Base-by-base conservation (phyloP, 2,113 vertebrate genomes). In the Motacilla alba region DNA sequence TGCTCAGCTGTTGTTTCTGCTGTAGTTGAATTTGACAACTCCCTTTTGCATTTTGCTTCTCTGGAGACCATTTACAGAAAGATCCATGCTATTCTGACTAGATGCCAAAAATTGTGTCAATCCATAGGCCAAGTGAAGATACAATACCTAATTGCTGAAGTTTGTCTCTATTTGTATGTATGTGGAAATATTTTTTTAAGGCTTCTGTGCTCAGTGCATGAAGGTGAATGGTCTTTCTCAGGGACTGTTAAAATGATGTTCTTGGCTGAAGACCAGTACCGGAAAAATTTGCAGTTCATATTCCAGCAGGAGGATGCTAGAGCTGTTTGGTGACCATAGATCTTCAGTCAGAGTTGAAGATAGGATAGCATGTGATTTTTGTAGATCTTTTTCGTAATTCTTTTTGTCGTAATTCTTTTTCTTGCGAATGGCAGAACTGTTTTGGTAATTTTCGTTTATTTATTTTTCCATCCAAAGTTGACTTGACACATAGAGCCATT, bases 201-300 rank as follows among this genome's bases (percentile, higher is more conserved):
- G 35, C 73, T 89, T 83, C 62, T 79, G 41, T 78, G 44, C 44
- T 95, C 0, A 0, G n/a, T 64, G 44, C 77, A 15, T 91, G 79
- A 90, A 93, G 85, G 90, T 91, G 50, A 83, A 83, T 58, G 49
- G 70, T 58, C 67, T 93, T 85, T 90, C 82, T 94, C 13, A 43
- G 72, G 75, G 53, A 28, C 67, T 90, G 46, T 79, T 79, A 79
- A 87, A 93, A 76, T 35, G 6, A 37, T 84, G 35, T 85, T 85
- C 49, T 83, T 96, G 70, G 63, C 70, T 76, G 24, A 76, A 83
- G 28, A 50, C 46, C 70, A 85, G 7, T 53, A 82, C 22, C 0
- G 0, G 72, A 85, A 88, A 82, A 87, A 85, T 16, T 19, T 63
- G 19, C 64, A 88, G 70, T 62, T 94, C 53, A 30, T 87, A 49